Conservation (phyloP, 2,888 invertebrate genomes). For the Drosophila antonietae region DNA sequence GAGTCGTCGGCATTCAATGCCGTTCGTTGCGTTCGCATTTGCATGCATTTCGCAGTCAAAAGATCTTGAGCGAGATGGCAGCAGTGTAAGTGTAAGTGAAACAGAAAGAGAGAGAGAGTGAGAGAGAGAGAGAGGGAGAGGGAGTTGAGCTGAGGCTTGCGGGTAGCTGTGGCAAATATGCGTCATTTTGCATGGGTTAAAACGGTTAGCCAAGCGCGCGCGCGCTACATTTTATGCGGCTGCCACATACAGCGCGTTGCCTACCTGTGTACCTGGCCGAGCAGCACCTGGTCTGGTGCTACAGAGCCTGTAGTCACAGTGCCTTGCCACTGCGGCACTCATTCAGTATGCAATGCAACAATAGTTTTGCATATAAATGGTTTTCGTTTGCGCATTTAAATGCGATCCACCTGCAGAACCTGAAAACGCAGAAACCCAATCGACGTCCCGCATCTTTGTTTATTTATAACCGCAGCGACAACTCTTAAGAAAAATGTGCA, state of each 20-base stretch:
- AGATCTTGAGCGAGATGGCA: slow-evolving; percentile 50
- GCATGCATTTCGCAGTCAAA: slow-evolving; percentile 77
- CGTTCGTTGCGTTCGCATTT: slow-evolving; percentile 67
- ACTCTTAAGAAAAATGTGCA: slow-evolving; percentile 46
- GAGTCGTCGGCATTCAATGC: slow-evolving; percentile 66
- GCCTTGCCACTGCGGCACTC: slow-evolving; percentile 62
- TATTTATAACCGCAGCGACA: slow-evolving; percentile 57
- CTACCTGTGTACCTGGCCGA: slow-evolving; percentile 19
- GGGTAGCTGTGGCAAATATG: slow-evolving; percentile 59
- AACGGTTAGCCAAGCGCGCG: slow-evolving; percentile 64
- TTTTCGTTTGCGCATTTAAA: slow-evolving; percentile 82
- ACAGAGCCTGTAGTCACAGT: no score
- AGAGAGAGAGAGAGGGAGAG: neutral
- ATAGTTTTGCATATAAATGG: slow-evolving; percentile 83
- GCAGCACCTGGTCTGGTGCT: neutral
- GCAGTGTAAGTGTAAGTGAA: neutral
- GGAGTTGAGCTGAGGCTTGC: slow-evolving; percentile 1
- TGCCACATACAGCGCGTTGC: slow-evolving; percentile 24
- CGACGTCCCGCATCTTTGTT: slow-evolving; percentile 68
- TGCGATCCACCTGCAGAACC: slow-evolving; percentile 61
- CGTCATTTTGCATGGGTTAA: slow-evolving; percentile 82
- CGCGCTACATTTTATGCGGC: slow-evolving; percentile 54
- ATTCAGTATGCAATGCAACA: slow-evolving; percentile 81
- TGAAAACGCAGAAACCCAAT: slow-evolving; percentile 49
- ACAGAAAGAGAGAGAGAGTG: neutral